A percentile compares a stretch with the other conserved stretches of the same genome.
These are phyloP conservation scores for Xestia xanthographa DNA, from an alignment of 2,888 invertebrate genomes.

Conservation along the genomic window DNA sequence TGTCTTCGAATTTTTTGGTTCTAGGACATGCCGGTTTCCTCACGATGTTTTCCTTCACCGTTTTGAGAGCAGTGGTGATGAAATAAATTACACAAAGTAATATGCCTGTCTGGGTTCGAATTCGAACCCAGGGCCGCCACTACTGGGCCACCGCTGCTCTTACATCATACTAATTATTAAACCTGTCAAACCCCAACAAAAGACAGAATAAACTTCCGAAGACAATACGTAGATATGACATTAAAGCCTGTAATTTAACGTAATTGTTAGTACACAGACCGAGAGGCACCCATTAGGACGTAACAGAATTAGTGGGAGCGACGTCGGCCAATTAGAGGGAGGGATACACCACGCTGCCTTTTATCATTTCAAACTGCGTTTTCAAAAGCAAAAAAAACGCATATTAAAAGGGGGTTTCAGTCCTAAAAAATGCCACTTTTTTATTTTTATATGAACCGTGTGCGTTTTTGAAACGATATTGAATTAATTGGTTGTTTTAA, in stretches of 20 bases:
- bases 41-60: too few species aligned
- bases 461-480: constrained; percentile 21
- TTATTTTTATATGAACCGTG: not conserved
- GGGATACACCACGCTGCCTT: constrained; percentile 41
- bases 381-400: constrained; percentile 32
- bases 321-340: constrained; percentile 70
- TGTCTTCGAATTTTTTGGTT: too few species aligned
- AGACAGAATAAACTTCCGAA: constrained; percentile 40
- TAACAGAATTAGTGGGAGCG: constrained; percentile 77
- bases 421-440: constrained; percentile 8
- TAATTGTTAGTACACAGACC: constrained; percentile 78
- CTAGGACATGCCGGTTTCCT: too few species aligned
- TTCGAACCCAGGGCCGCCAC: too few species aligned
- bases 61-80: too few species aligned
- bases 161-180: not conserved
- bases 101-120: too few species aligned
- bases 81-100: too few species aligned
- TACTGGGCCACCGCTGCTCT: too few species aligned
- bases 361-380: constrained; percentile 48
- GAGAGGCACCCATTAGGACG: constrained; percentile 75
- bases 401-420: constrained; percentile 7
- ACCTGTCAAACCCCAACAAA: constrained; percentile 9
- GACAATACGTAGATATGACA: constrained; percentile 59
- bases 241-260: constrained; percentile 57
- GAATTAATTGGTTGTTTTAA: constrained; percentile 33